phyloP scores from a whole-genome alignment of 2,113 vertebrate species.

The Prietella phreatophila region DNA sequence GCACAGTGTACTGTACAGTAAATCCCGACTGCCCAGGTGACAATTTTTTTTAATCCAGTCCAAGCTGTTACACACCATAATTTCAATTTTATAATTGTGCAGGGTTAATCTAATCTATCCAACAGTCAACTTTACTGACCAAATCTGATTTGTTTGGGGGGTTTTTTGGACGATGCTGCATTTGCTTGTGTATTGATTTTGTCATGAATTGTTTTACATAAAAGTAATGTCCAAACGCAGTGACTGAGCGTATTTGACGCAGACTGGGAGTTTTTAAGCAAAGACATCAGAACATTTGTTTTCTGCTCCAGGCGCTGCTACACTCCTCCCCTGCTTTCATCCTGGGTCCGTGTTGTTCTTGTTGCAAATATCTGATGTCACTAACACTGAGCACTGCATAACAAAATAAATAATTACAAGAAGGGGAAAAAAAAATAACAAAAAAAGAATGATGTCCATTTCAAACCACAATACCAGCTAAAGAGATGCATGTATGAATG shows the following conservation, averaged over 20 bases:
- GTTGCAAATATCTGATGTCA: slow-evolving; percentile 1
- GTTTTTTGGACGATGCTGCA: not conserved
- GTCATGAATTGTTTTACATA: not conserved
- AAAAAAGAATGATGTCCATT: not conserved
- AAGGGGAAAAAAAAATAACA: not conserved
- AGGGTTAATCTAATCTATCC: not conserved
- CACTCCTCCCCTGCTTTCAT: not conserved
- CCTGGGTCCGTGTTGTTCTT: not conserved
- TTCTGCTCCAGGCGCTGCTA: not conserved
- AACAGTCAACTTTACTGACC: not conserved
- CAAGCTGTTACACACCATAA: slow-evolving; percentile 9
- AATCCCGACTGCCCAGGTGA: not conserved
- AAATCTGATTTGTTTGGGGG: not conserved
- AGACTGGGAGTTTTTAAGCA: not conserved
- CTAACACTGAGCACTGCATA: not conserved
- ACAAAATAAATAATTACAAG: not conserved
- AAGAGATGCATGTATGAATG: not conserved
- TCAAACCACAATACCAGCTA: not conserved
- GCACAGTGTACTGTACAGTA: not conserved
- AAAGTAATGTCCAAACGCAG: not conserved
- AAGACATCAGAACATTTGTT: not conserved
- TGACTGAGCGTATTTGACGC: not conserved
- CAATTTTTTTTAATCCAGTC: not conserved
- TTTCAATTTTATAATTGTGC: not conserved
- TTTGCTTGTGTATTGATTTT: not conserved